Evolutionary conservation across 1,140 invertebrate genomes (phyloP).

Genomic region (Drosophila rufa): DNA sequence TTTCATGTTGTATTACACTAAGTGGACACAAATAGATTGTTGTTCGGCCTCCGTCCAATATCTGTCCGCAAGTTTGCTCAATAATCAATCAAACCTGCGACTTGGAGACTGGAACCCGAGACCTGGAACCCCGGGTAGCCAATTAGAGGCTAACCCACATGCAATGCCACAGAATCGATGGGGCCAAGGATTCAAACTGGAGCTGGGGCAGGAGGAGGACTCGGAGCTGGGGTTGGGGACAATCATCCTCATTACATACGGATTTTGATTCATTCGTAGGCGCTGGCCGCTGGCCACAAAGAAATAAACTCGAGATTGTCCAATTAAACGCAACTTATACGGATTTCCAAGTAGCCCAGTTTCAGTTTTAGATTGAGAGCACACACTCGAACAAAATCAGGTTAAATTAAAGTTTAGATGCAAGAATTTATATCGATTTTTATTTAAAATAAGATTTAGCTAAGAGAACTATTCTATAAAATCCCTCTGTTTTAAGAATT

Average conservation of each 20-base stretch:
- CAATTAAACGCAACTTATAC: slow-evolving; percentile 82
- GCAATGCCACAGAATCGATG: slow-evolving; percentile 50
- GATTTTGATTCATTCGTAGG: slow-evolving; percentile 43
- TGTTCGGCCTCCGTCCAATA: slow-evolving; percentile 41
- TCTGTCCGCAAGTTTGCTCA: slow-evolving; percentile 81
- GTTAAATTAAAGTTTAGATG: neutral
- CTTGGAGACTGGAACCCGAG: slow-evolving; percentile 9
- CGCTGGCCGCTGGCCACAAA: slow-evolving; percentile 70
- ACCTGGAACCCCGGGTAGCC: slow-evolving; percentile 32
- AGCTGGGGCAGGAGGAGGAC: neutral
- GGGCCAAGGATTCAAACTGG: slow-evolving; percentile 30
- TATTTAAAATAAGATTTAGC: neutral
- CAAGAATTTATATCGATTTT: too few species aligned
- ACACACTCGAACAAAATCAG: slow-evolving; percentile 19
- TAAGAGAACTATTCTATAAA: neutral
- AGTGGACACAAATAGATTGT: slow-evolving; percentile 84
- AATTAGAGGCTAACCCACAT: slow-evolving; percentile 68
- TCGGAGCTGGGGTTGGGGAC: neutral
- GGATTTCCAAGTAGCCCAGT: slow-evolving; percentile 73
- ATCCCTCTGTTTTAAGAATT: neutral
- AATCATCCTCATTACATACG: slow-evolving; percentile 66
- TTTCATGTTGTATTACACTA: slow-evolving; percentile 74
- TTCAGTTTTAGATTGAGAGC: slow-evolving; percentile 31
- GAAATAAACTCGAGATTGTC: slow-evolving; percentile 78
- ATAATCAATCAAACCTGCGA: slow-evolving; percentile 82